Evolutionary conservation across 2,888 invertebrate species (phyloP).

Genomic region (Rosalia funebris): DNA sequence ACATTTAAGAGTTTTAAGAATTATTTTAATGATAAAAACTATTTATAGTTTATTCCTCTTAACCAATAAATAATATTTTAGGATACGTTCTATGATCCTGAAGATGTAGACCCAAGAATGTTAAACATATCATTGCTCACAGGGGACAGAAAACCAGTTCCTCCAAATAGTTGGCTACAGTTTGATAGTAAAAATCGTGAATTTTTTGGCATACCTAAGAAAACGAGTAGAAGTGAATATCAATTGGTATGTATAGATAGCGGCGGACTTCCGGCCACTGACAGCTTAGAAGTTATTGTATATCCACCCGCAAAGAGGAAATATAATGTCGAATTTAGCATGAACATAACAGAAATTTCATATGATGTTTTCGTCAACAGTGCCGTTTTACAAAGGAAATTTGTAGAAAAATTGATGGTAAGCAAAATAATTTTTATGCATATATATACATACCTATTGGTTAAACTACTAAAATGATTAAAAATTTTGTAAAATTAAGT

Average conservation of each 20-base stretch:
- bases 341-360: conserved; percentile 75
- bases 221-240: conserved; percentile 81
- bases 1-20: no score
- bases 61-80: neutral
- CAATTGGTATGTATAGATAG: conserved; percentile 81
- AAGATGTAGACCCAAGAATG: conserved; percentile 80
- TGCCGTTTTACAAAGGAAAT: conserved; percentile 78
- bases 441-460: no score
- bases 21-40: no score
- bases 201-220: conserved; percentile 82
- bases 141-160: conserved; percentile 75
- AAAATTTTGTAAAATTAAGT: no score
- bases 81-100: conserved; percentile 91
- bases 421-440: no score
- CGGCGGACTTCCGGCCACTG: conserved; percentile 78
- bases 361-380: conserved; percentile 74
- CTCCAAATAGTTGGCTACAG: conserved; percentile 83
- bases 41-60: no score
- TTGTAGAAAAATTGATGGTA: conserved; percentile 77
- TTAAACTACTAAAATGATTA: no score
- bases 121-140: conserved; percentile 79
- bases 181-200: conserved; percentile 89
- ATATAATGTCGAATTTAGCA: conserved; percentile 83
- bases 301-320: conserved; percentile 71
- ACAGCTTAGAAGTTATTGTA: conserved; percentile 82